Evolutionary conservation across 37 sponge, comb jelly and placozoan genomes (phyloP).

Genomic region (Crambe crambe): DNA sequence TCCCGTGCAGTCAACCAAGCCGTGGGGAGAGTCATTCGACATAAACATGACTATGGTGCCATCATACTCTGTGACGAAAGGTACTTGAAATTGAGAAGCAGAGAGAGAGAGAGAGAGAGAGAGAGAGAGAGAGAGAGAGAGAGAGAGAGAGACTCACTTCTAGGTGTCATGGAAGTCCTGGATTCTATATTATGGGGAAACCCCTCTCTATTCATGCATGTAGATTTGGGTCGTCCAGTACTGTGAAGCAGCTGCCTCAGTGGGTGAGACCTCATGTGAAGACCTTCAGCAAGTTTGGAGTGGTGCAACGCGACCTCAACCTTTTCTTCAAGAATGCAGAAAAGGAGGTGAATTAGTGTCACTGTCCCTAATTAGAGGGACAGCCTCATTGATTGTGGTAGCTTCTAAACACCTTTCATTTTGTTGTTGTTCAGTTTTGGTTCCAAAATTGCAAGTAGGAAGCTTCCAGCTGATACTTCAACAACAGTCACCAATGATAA

Average conservation of each 20-base stretch:
- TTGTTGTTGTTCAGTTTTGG: constrained; percentile 29
- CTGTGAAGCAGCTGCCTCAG: constrained; percentile 65
- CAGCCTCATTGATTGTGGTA: too few relatives aligned
- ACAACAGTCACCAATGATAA: neutral
- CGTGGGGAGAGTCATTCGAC: constrained; percentile 96
- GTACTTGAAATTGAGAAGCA: constrained; percentile 30
- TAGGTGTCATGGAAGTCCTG: neutral
- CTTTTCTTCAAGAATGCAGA: constrained; percentile 64
- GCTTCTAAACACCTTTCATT: too few relatives aligned
- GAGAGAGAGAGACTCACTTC: neutral
- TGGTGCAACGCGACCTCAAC: constrained; percentile 58
- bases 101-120: too few relatives aligned
- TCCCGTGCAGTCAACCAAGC: constrained; percentile 98
- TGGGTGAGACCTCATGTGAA: constrained; percentile 73
- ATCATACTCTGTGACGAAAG: constrained; percentile 93
- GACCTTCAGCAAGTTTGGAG: constrained; percentile 70
- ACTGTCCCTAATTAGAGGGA: too few relatives aligned
- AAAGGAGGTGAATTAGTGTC: constrained; percentile 39
- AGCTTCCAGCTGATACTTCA: neutral
- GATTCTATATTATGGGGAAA: neutral
- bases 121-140: too few relatives aligned
- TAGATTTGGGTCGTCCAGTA: constrained; percentile 58
- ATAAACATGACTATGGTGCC: constrained; percentile 91
- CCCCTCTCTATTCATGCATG: neutral
- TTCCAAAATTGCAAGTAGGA: neutral